Evolutionary conservation across 2,888 invertebrate genomes (phyloP).

Genomic region (Torymus texanus): DNA sequence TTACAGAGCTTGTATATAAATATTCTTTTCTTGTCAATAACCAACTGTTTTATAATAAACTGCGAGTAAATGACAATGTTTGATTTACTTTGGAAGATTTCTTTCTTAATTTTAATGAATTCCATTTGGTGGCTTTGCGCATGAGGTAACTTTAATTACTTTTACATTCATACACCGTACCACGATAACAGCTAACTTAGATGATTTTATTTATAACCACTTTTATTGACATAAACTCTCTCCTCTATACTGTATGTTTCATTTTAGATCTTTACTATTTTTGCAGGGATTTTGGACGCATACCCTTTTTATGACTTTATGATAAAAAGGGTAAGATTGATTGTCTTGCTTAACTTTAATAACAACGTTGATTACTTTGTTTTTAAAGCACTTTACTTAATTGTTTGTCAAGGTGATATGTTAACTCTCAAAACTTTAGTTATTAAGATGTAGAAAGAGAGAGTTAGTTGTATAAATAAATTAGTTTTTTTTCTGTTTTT

Average conservation of each 20-base stretch:
- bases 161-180: conserved; percentile 56
- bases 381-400: conserved; percentile 20
- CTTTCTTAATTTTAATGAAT: conserved; percentile 42
- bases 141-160: conserved; percentile 51
- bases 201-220: conserved; percentile 62
- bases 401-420: conserved; percentile 18
- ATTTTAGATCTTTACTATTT: conserved; percentile 20
- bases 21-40: conserved; percentile 35
- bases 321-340: conserved; percentile 14
- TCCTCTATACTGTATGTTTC: conserved; percentile 31
- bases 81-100: conserved; percentile 53
- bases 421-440: conserved; percentile 8
- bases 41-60: conserved; percentile 46
- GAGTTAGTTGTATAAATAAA: conserved; percentile 31
- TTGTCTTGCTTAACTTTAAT: conserved; percentile 43
- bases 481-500: conserved; percentile 34
- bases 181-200: conserved; percentile 60
- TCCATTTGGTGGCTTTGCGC: conserved; percentile 33
- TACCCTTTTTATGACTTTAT: conserved; percentile 7
- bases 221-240: conserved; percentile 65
- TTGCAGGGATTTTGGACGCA: not conserved
- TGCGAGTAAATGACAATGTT: conserved; percentile 49
- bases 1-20: conserved; percentile 36
- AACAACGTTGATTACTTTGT: conserved; percentile 3
- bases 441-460: conserved; percentile 35